Base-by-base conservation (phyloP, 2,797 vertebrate genomes). In the Naso thynnoides region DNA sequence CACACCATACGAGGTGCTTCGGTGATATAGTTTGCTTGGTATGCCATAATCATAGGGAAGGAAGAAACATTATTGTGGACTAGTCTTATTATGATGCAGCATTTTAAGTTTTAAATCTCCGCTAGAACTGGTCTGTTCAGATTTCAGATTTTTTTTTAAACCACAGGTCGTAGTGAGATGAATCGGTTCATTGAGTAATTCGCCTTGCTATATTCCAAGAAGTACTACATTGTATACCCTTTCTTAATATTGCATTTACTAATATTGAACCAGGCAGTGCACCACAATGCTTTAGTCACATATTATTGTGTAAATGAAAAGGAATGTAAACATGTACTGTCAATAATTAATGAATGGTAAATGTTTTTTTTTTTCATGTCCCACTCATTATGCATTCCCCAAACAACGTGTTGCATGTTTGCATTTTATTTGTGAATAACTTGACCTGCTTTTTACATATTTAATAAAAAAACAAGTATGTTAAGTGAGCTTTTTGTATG, bases 281-380 rank as follows among this genome's bases (percentile, higher is more conserved):
- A 96, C 93, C 96, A 93, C 95, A 93, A 95, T 94, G 94, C 95
- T 96, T 96, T 95, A 95, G 96, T 97, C 96, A 93, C 95, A 96
- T 96, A 97, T 95, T 95, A 96, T 96, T 96, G 96, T 99, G 96
- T 97, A 98, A 98, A 97, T 95, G 95, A 97, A 97, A 94, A 98
- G 96, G 97, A 99, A 99, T 99, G 98, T 99, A 99, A 98, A 98
- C 97, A 96, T 97, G 97, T 98, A 96, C 95, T 98, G 97, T 98
- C 96, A 96, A 95, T 93, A 95, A 91, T 91, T 97, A 90, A 98
- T 98, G 96, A 97, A 98, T 96, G 96, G 96, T 95, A 95, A 95
- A 95, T 94, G 91, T 90, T 90, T 88, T 90, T 45, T 89, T n/a
- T n/a, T 91, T 88, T 81, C 81, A 94, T 95, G 95, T 95, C 94